Percentiles rank a stretch among this genome's conserved stretches.
Evolutionary conservation across 2,113 vertebrate species (phyloP).

Genomic region (Uria aalge): DNA sequence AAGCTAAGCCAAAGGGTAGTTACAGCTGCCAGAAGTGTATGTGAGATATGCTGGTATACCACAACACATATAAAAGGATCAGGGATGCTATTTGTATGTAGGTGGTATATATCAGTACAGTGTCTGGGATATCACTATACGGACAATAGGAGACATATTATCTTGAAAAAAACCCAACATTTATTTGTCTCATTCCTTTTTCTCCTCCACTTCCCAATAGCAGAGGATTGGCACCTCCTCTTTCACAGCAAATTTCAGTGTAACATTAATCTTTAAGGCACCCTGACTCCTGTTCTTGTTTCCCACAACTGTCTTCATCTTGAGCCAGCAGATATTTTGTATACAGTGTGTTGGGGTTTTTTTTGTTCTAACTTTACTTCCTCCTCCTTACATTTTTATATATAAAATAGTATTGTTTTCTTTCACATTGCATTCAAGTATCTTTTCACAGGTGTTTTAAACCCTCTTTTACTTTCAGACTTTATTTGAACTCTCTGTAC

Average conservation of each 20-base stretch:
- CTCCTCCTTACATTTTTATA: not conserved
- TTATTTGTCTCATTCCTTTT: not conserved
- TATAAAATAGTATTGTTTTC: not conserved
- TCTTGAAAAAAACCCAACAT: not conserved
- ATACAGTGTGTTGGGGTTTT: not conserved
- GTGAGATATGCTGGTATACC: fast-evolving
- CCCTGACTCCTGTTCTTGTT: not conserved
- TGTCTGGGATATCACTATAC: not conserved
- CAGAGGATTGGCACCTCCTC: not conserved
- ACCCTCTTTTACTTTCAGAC: not conserved
- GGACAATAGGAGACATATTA: not conserved
- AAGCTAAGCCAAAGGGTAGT: not conserved
- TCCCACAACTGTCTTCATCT: not conserved
- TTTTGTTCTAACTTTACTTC: not conserved
- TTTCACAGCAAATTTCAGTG: not conserved
- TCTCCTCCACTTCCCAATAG: not conserved
- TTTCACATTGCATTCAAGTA: not conserved
- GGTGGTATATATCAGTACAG: not conserved
- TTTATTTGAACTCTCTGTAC: not conserved
- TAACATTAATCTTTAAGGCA: not conserved
- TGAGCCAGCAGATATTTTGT: not conserved
- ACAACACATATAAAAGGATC: not conserved
- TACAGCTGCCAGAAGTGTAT: not conserved
- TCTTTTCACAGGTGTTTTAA: not conserved
- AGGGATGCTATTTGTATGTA: not conserved